Base-by-base conservation (phyloP, 2,888 invertebrate species). In the Auanema freiburgensis region DNA sequence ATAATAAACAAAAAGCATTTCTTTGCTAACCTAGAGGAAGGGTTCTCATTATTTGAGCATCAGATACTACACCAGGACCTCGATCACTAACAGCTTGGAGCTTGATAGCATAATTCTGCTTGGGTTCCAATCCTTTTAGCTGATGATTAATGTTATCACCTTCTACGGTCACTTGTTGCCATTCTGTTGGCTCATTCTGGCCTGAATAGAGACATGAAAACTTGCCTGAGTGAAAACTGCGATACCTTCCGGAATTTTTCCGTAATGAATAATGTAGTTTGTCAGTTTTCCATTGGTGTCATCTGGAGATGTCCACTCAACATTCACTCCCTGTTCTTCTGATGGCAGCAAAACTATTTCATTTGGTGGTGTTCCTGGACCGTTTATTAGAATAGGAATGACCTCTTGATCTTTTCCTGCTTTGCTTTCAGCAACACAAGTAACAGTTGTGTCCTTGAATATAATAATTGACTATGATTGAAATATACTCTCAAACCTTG, bases 261-360 rank as follows among this genome's bases (percentile, higher is more conserved):
- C 82, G 56, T 76, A 82, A 54, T 81, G 78, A 42, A 82, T 69
- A 24, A 82, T 63, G 44, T 79, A 81, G 18, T 71, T 72, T 14
- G 74, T 74, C 51, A 81, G 69, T 58, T 77, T 72, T n/a, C 82
- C 82, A 56, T 82, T 82, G 23, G 79, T 71, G 41, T 78, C 79
- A 63, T 83, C 82, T 8, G 82, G 82, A 25, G 79, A 71, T 5
- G 80, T 80, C 82, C 82, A 82, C 67, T 82, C 82, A 12, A 82
- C 78, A 58, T 78, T 79, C 40, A 81, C 68, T 52, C 72, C 78
- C 60, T 81, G 78, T 46, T 76, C 70, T 16, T 77, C 76, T 69
- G 79, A 67, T 10, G 82, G 79, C 21, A 78, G 50, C 8, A 77
- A 70, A 14, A 78, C 79, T 59, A 83, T 77, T 50, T 80, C 80